Evolutionary conservation across 2,797 vertebrate genomes (phyloP).

Genomic region (Leptodactylus fallax): DNA sequence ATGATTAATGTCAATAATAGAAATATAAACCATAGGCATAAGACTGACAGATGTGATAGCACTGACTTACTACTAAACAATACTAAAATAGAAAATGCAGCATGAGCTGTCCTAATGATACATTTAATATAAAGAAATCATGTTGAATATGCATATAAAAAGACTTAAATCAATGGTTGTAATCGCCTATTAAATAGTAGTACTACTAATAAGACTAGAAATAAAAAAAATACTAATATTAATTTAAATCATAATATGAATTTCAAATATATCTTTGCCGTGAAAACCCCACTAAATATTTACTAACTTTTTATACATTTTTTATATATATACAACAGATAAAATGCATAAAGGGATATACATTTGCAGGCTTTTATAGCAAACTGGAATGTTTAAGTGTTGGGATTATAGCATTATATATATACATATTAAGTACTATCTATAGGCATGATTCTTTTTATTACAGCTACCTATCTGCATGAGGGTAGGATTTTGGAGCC

Average conservation of each 20-base stretch:
- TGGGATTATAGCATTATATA: constrained; percentile 6
- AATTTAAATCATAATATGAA: background rate
- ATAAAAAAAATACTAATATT: background rate
- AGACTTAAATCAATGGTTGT: background rate
- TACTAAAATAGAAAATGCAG: background rate
- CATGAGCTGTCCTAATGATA: background rate
- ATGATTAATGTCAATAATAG: constrained; percentile 51
- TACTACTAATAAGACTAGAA: too few species aligned
- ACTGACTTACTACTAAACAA: background rate
- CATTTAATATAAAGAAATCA: background rate
- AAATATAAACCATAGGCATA: background rate
- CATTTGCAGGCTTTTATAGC: background rate
- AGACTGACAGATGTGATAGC: background rate
- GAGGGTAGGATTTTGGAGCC: constrained; percentile 1
- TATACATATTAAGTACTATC: too few species aligned
- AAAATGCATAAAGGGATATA: too few species aligned
- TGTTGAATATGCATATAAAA: background rate
- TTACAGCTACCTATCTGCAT: background rate
- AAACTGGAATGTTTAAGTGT: background rate
- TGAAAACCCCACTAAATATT: background rate
- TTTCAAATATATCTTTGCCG: background rate
- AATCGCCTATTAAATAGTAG: too few species aligned
- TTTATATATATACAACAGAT: background rate
- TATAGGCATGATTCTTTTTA: background rate
- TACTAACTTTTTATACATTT: background rate